These are phyloP conservation scores for Camelus bactrianus DNA, from an alignment of 2,113 vertebrate genomes.

Conservation along the genomic window DNA sequence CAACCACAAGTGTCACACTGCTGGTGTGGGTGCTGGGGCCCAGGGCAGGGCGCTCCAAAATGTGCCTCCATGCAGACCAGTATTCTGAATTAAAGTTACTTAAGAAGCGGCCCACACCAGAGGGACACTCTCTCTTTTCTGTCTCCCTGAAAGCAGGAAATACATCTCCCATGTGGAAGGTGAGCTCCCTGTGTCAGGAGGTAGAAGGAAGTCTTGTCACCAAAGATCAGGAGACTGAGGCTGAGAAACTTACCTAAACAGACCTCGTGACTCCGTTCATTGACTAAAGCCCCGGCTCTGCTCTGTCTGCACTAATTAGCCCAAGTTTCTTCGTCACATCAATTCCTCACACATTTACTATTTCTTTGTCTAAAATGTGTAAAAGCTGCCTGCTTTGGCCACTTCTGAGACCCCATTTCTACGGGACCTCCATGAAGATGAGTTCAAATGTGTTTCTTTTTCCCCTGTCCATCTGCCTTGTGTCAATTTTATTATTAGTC, in stretches of 20 bases:
- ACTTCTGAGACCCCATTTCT: background rate
- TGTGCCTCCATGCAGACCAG: background rate
- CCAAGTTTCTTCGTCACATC: background rate
- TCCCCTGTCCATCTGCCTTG: background rate
- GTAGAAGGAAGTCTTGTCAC: background rate
- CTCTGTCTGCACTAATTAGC: background rate
- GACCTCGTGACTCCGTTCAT: background rate
- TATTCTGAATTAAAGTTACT: background rate
- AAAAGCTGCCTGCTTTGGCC: background rate
- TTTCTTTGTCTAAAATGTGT: background rate
- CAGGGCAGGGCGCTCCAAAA: background rate
- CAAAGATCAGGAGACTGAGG: background rate
- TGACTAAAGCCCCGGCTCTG: background rate
- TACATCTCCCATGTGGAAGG: background rate
- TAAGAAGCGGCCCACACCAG: background rate
- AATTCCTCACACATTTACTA: background rate
- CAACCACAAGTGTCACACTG: background rate
- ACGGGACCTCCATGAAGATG: background rate
- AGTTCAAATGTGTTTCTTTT: background rate
- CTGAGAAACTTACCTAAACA: background rate
- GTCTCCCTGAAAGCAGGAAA: background rate
- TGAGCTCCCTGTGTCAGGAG: background rate
- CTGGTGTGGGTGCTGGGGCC: fast-evolving
- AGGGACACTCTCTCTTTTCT: background rate
- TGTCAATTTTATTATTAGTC: background rate